Conservation (phyloP, 2,888 invertebrate species). For the Caenorhabditis sinica region DNA sequence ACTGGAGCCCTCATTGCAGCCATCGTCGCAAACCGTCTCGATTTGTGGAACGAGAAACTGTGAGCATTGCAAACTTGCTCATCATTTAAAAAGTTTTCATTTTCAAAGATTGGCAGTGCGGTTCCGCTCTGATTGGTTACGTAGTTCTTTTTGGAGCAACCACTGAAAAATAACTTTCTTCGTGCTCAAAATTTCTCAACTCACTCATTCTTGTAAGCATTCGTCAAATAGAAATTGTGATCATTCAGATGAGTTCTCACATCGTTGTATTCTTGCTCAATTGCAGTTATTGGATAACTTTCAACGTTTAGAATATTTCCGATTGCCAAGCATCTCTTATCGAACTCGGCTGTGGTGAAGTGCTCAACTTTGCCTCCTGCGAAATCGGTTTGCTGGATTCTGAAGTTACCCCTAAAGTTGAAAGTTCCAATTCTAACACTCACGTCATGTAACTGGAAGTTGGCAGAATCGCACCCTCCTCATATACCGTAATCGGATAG, state of each 20-base stretch:
- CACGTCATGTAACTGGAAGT: slow-evolving; percentile 4
- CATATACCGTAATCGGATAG: slow-evolving; percentile 15
- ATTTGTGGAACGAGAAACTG: slow-evolving; percentile 1
- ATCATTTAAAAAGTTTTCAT: not conserved
- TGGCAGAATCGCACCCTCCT: slow-evolving; percentile 6
- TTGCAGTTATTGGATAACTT: slow-evolving; percentile 15
- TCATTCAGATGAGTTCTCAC: not conserved
- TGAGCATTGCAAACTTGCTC: not conserved
- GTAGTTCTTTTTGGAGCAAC: not conserved
- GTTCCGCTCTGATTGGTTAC: not conserved
- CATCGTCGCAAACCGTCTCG: slow-evolving; percentile 10
- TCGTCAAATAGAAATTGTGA: slow-evolving; percentile 23
- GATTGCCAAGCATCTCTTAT: not conserved
- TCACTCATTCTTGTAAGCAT: slow-evolving; percentile 29
- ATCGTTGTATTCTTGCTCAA: slow-evolving; percentile 11
- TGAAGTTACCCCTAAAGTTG: not conserved
- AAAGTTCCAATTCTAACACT: no score
- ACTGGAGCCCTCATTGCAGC: slow-evolving; percentile 20
- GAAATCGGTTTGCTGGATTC: not conserved
- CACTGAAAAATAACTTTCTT: no score
- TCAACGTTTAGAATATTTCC: slow-evolving; percentile 19
- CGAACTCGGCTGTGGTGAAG: not conserved
- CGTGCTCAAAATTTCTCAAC: not conserved
- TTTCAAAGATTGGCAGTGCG: not conserved
- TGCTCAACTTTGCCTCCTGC: not conserved